These are phyloP conservation scores for Macrostomum cliftonense DNA, from an alignment of 2,888 invertebrate species.

Conservation along the genomic window DNA sequence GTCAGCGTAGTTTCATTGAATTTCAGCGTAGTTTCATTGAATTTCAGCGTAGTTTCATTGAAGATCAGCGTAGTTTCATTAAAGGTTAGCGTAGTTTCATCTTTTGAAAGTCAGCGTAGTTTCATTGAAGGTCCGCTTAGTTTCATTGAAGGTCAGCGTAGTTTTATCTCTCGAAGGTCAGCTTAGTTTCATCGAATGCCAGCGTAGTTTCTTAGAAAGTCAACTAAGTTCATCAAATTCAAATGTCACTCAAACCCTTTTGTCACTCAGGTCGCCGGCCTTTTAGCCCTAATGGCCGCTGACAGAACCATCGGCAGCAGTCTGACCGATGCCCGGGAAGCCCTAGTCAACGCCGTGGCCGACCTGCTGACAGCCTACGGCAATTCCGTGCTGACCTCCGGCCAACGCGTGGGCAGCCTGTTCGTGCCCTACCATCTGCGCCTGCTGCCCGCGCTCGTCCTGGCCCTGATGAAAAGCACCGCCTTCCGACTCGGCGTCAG, in stretches of 20 bases:
- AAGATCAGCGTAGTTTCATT: too few relatives aligned
- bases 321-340: slow-evolving; percentile 66
- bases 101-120: too few relatives aligned
- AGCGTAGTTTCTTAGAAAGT: neutral
- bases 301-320: slow-evolving; percentile 4
- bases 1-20: too few relatives aligned
- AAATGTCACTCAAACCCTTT: neutral
- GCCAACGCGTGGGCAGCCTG: slow-evolving; percentile 45
- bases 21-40: too few relatives aligned
- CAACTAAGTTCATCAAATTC: neutral
- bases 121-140: too few relatives aligned
- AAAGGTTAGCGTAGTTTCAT: too few relatives aligned
- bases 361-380: slow-evolving; percentile 61
- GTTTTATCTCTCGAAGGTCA: too few relatives aligned
- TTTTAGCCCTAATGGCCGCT: slow-evolving; percentile 73
- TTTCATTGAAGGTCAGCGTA: too few relatives aligned
- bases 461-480: slow-evolving; percentile 64
- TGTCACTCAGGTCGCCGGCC: slow-evolving; percentile 39
- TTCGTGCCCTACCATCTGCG: slow-evolving; percentile 57
- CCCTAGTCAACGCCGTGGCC: slow-evolving; percentile 76
- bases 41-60: too few relatives aligned
- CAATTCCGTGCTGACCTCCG: slow-evolving; percentile 36
- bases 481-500: slow-evolving; percentile 67
- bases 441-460: slow-evolving; percentile 66
- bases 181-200: too few relatives aligned